Percentiles rank a stretch among this genome's conserved stretches.
Evolutionary conservation across 2,113 vertebrate genomes (phyloP).

Genomic region (Nestor notabilis): DNA sequence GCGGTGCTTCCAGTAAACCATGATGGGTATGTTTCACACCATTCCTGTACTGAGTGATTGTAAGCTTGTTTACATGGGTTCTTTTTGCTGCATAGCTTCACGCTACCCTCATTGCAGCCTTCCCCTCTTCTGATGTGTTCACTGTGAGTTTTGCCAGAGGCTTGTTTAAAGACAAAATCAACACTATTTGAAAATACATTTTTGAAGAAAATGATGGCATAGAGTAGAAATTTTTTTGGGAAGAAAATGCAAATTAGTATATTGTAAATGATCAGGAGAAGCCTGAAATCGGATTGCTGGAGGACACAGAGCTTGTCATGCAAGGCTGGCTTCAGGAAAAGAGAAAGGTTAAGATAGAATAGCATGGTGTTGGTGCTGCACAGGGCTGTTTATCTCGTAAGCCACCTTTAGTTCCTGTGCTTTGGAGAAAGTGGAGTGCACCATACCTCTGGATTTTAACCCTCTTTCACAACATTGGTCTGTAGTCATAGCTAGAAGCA

Average conservation of each 20-base stretch:
- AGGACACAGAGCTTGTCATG: neutral
- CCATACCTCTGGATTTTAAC: neutral
- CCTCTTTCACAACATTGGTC: neutral
- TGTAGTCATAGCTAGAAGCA: neutral
- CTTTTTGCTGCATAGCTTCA: slow-evolving; percentile 71
- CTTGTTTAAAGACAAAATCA: neutral
- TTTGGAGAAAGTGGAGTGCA: neutral
- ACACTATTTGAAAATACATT: neutral
- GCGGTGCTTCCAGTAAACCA: neutral
- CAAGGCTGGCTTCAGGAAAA: neutral
- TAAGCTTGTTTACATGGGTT: slow-evolving; percentile 67
- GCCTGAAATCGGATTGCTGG: neutral
- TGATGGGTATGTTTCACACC: neutral
- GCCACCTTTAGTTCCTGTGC: neutral
- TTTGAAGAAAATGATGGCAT: neutral
- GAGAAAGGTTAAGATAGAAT: neutral
- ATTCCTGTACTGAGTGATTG: neutral
- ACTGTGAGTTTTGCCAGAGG: slow-evolving; percentile 31
- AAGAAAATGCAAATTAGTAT: neutral
- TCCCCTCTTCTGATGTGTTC: neutral
- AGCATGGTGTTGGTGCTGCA: neutral
- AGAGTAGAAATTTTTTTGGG: neutral
- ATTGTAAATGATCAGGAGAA: neutral
- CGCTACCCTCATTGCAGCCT: slow-evolving; percentile 5
- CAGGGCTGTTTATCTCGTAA: neutral